Conservation (phyloP, 2,888 invertebrate genomes). For the Hesperia comma region DNA sequence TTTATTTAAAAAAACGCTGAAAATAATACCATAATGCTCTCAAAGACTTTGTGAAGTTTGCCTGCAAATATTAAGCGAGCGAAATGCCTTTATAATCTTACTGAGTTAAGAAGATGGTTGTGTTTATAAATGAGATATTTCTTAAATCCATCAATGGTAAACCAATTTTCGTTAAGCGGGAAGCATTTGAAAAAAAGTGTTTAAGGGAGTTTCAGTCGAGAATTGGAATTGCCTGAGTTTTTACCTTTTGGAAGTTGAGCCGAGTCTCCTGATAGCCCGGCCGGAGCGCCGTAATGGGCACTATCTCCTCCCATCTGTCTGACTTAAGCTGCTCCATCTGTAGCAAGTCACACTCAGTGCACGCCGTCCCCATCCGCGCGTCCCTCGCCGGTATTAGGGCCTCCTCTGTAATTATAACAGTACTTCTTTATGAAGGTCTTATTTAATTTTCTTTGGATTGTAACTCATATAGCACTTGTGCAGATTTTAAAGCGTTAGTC, state of each 20-base stretch:
- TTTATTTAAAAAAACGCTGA: too few relatives aligned
- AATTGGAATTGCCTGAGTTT: slow-evolving; percentile 9
- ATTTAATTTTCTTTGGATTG: not conserved
- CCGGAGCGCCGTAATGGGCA: slow-evolving; percentile 78
- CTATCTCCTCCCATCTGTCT: slow-evolving; percentile 83
- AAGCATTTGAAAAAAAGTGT: not conserved
- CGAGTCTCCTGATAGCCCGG: slow-evolving; percentile 85
- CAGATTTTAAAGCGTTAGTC: too few relatives aligned
- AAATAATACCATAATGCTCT: too few relatives aligned
- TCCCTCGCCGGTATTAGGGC: slow-evolving; percentile 70
- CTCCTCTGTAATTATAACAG: slow-evolving; percentile 66
- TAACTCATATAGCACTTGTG: not conserved
- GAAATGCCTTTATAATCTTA: too few relatives aligned
- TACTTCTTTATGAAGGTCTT: slow-evolving; percentile 5
- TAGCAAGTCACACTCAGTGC: slow-evolving; percentile 69
- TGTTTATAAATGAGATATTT: too few relatives aligned
- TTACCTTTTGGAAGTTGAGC: slow-evolving; percentile 82
- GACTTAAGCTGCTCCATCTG: slow-evolving; percentile 71
- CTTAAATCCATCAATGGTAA: not conserved
- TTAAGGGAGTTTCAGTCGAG: not conserved
- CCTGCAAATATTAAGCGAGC: too few relatives aligned
- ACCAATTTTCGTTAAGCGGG: not conserved
- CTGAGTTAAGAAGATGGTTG: too few relatives aligned
- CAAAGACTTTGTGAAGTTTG: too few relatives aligned
- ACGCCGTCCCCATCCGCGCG: slow-evolving; percentile 78